Conservation (phyloP, 2,797 vertebrate genomes). For the Limosa lapponica region DNA sequence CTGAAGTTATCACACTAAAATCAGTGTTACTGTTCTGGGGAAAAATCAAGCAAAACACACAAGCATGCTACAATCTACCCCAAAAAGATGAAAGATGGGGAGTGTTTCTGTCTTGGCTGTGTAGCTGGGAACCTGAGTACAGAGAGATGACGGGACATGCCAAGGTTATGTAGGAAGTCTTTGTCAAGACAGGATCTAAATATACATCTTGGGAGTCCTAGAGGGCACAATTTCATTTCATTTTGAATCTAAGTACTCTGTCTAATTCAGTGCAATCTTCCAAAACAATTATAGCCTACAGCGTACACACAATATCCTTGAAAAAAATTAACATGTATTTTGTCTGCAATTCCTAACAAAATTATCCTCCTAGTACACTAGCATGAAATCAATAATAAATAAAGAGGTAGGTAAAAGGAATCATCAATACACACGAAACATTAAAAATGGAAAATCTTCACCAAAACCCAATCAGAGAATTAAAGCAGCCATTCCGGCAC, state of each 20-base stretch:
- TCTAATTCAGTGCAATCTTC: conserved; percentile 45
- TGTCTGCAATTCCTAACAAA: conserved; percentile 24
- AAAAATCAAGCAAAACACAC: background rate
- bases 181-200: conserved; percentile 26
- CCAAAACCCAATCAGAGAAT: background rate
- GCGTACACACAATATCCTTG: background rate
- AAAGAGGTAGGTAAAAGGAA: background rate
- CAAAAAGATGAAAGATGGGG: background rate
- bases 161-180: conserved; percentile 15
- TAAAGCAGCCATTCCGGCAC: background rate
- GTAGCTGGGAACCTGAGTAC: background rate
- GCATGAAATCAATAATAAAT: background rate
- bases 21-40: background rate
- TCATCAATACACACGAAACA: background rate
- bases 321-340: conserved; percentile 30
- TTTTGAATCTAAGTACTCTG: conserved; percentile 9
- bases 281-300: conserved; percentile 58
- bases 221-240: conserved; percentile 23
- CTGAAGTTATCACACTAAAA: background rate
- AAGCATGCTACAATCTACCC: background rate
- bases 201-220: conserved; percentile 18
- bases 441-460: background rate
- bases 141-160: background rate
- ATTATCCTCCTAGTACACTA: background rate
- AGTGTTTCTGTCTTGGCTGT: background rate